Percentiles rank a stretch among this genome's conserved stretches.
These are phyloP conservation scores for Linepithema humile DNA, from an alignment of 1,140 invertebrate species.

Conservation along the genomic window DNA sequence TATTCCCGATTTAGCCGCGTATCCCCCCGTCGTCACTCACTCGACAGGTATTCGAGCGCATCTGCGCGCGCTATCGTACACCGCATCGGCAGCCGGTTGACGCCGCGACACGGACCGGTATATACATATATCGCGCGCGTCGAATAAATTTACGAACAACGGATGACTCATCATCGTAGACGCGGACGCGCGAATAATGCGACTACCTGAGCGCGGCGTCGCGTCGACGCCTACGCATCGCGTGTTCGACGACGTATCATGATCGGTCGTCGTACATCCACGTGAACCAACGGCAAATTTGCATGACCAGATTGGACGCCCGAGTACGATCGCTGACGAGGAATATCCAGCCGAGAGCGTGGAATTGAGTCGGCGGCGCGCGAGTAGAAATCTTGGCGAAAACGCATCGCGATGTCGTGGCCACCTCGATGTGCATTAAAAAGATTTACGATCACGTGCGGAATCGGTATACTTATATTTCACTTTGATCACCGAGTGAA, in stretches of 20 bases:
- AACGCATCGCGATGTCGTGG: neutral
- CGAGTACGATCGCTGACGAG: neutral
- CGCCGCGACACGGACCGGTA: neutral
- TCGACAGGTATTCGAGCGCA: conserved; percentile 34
- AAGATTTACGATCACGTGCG: conserved; percentile 31
- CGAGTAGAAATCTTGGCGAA: neutral
- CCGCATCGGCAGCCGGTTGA: conserved; percentile 14
- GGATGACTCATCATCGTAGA: conserved; percentile 41
- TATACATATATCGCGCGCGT: neutral
- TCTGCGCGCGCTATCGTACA: conserved; percentile 13
- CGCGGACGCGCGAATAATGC: conserved; percentile 49
- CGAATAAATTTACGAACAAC: conserved; percentile 32
- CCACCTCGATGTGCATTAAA: neutral
- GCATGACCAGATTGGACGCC: conserved; percentile 10
- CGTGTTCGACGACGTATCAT: conserved; percentile 15
- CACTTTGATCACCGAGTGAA: conserved; percentile 25
- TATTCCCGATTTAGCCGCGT: conserved; percentile 47
- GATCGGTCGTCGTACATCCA: conserved; percentile 16
- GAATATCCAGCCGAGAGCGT: no score
- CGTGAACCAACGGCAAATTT: conserved; percentile 48
- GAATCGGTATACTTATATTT: conserved; percentile 9
- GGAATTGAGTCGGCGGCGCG: neutral
- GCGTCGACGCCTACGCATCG: conserved; percentile 26
- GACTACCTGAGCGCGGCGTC: conserved; percentile 44
- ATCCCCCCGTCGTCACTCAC: conserved; percentile 21